A percentile compares a stretch with the other conserved stretches of the same genome.
phyloP scores from a whole-genome alignment of 2,113 vertebrate species.

The Carlito syrichta region DNA sequence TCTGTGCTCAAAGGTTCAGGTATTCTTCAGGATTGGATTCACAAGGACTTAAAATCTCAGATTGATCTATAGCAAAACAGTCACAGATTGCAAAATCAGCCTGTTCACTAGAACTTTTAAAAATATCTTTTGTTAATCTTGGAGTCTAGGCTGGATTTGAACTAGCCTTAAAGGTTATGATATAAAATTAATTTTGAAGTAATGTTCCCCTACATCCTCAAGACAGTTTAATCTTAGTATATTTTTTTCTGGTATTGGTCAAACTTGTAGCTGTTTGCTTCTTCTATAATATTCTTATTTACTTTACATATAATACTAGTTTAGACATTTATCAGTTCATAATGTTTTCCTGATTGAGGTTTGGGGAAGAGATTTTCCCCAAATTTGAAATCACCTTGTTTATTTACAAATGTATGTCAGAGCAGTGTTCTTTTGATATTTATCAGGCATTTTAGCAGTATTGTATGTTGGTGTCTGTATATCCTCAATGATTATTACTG shows the following conservation, averaged over 20 bases:
- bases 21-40: conserved; percentile 46
- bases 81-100: conserved; percentile 22
- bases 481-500: neutral
- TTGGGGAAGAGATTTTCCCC: neutral
- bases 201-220: neutral
- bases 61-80: neutral
- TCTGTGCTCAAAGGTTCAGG: neutral
- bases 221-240: neutral
- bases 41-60: conserved; percentile 22
- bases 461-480: neutral
- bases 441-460: neutral
- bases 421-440: neutral
- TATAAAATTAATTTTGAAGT: conserved; percentile 16
- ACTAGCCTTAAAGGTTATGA: neutral
- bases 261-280: neutral
- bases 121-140: conserved; percentile 30
- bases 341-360: neutral
- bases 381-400: neutral
- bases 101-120: neutral
- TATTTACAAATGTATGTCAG: neutral
- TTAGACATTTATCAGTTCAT: neutral
- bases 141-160: neutral
- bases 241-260: conserved; percentile 34
- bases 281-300: neutral
- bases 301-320: neutral